phyloP scores from a whole-genome alignment of 2,797 vertebrate genomes.

The Chromis chromis region DNA sequence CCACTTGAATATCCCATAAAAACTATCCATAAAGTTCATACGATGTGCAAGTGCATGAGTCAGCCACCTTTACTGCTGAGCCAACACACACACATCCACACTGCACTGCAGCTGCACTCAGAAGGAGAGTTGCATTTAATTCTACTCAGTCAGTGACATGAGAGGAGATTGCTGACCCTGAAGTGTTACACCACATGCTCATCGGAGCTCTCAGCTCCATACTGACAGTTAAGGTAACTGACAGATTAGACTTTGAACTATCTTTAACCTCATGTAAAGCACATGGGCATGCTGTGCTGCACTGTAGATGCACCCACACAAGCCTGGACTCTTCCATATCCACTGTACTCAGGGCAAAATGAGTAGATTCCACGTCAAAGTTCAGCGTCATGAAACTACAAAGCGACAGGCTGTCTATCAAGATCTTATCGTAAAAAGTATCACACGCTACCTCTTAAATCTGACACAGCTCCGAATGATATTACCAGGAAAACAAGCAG shows the following conservation, averaged over 20 bases:
- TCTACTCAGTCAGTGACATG: conserved; percentile 29
- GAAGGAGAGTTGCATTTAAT: conserved; percentile 16
- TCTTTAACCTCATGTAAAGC: conserved; percentile 26
- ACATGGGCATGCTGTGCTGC: background rate
- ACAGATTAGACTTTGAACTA: conserved; percentile 53
- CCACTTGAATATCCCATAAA: conserved; percentile 17
- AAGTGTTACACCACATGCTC: conserved; percentile 56
- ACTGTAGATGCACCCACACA: conserved; percentile 1
- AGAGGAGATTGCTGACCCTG: conserved; percentile 49
- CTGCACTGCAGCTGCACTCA: background rate
- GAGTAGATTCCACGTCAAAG: background rate
- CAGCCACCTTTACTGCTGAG: conserved; percentile 30
- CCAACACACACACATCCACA: conserved; percentile 22
- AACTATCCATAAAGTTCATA: conserved; percentile 28
- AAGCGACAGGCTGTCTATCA: background rate
- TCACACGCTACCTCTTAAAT: background rate
- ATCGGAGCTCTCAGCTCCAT: conserved; percentile 11
- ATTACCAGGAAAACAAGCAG: conserved; percentile 28
- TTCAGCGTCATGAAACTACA: background rate
- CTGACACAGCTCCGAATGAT: conserved; percentile 14
- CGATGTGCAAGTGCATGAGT: conserved; percentile 29
- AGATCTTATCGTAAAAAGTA: conserved; percentile 1
- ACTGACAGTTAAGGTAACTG: conserved; percentile 32
- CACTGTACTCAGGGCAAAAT: background rate
- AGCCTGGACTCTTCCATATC: background rate